These are phyloP conservation scores for Macquaria ambigua DNA, from an alignment of 2,113 vertebrate species.

Conservation along the genomic window DNA sequence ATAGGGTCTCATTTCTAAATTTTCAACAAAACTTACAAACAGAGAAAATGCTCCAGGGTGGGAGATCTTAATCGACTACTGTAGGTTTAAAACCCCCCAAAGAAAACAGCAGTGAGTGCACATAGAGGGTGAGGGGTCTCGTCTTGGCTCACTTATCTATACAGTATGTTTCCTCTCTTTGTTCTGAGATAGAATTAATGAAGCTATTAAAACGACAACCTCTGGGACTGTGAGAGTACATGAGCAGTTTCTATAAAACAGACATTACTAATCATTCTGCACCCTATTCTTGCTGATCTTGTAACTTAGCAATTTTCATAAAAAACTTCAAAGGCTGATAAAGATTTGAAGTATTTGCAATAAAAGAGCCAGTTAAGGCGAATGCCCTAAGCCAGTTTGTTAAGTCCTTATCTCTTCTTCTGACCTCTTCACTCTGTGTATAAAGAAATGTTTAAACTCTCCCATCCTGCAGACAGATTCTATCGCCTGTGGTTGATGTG, in stretches of 20 bases:
- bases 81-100: not conserved
- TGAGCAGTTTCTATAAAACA: not conserved
- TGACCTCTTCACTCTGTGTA: not conserved
- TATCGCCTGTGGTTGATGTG: not conserved
- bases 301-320: slow-evolving; percentile 10
- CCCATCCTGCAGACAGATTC: not conserved
- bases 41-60: not conserved
- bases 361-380: not conserved
- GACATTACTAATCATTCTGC: not conserved
- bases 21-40: not conserved
- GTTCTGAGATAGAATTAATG: not conserved
- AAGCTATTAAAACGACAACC: slow-evolving; percentile 17
- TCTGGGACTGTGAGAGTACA: slow-evolving; percentile 4
- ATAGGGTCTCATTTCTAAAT: not conserved
- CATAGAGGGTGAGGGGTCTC: not conserved
- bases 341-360: slow-evolving; percentile 7
- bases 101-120: not conserved
- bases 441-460: slow-evolving; percentile 15
- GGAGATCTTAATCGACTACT: not conserved
- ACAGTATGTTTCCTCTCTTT: not conserved
- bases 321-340: slow-evolving; percentile 39
- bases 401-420: slow-evolving; percentile 18
- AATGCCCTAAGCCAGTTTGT: slow-evolving; percentile 2
- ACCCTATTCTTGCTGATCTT: slow-evolving; percentile 25
- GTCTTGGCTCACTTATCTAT: not conserved